Evolutionary conservation across 2,888 invertebrate species (phyloP), one percentile per base, ranked within the genome.

Genomic region (Dendrolimus pini): DNA sequence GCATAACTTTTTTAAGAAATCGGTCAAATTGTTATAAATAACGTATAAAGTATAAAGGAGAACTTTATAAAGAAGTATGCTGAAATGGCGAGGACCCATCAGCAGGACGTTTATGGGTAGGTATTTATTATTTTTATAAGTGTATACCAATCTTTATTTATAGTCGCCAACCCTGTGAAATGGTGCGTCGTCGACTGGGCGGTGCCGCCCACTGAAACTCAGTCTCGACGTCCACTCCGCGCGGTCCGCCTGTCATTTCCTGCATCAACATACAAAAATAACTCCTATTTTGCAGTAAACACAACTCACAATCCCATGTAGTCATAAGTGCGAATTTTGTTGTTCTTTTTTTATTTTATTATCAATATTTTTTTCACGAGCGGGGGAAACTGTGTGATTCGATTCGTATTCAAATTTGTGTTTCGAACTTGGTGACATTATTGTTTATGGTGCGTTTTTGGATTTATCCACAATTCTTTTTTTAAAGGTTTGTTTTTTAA

Each of bases 141-240:
- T 30, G 30, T 30, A 30, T 30, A 30, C 30, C 30, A 30, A 30
- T 30, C 30, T 6, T 30, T 30, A 30, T 30, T 30, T 30, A 6
- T 30, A 30, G 30, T 30, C 30, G 30, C 30, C 47, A 47, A 12
- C 47, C 47, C 47, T 47, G 12, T 47, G 9, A 9, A 12, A 47
- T 10, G 9, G 47, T 47, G 47, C 68, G 65, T 68, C 71, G 60
- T 65, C 62, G 67, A 64, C 71, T 75, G 83, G 86, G 85, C 84
- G 83, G 84, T 70, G 62, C 85, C 88, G 87, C 89, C 88, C 84
- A 87, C 88, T 83, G 85, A 85, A 84, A 80, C 77, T 77, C 76
- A 90, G 90, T 90, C 90, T 87, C 88, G 86, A 72, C 84, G 91
- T 91, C 89, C 87, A 82, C 91, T 91, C 91, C 91, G 91, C 84